Percentiles rank a stretch among this genome's conserved stretches.
Conservation (phyloP, 35 echinoderm and acorn worm genomes). For the Ophiothrix spiculata region DNA sequence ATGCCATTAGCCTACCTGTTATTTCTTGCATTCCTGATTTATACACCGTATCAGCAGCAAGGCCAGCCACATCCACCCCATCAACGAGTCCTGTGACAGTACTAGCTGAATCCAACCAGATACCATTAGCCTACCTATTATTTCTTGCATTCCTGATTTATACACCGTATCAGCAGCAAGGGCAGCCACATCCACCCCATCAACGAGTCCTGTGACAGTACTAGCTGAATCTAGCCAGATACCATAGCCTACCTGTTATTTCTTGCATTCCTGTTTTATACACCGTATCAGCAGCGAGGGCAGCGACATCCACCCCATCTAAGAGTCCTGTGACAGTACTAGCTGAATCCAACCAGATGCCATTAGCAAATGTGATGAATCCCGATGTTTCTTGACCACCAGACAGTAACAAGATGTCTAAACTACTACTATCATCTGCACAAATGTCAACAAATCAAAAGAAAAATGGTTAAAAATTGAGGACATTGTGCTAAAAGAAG, state of each 20-base stretch:
- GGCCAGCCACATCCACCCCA: constrained; percentile 48
- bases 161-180: constrained; percentile 54
- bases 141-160: constrained; percentile 32
- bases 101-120: constrained; percentile 10
- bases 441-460: background rate
- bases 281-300: constrained; percentile 49
- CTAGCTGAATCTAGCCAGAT: constrained; percentile 14
- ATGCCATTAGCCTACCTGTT: constrained; percentile 27
- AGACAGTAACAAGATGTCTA: constrained; percentile 26
- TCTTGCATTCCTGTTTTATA: constrained; percentile 36
- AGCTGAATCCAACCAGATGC: constrained; percentile 14
- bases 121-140: constrained; percentile 21
- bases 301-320: constrained; percentile 54
- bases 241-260: constrained; percentile 39
- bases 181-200: constrained; percentile 53
- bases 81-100: constrained; percentile 39
- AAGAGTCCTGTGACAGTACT: constrained; percentile 33
- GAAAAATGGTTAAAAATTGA: background rate
- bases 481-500: background rate
- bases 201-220: constrained; percentile 31
- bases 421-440: background rate
- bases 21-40: constrained; percentile 41
- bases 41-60: constrained; percentile 54
- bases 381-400: constrained; percentile 49
- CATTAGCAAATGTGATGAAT: constrained; percentile 28